A percentile compares a stretch with the other conserved stretches of the same genome.
Evolutionary conservation across 2,113 vertebrate species (phyloP).

Genomic region (Gulo gulo): DNA sequence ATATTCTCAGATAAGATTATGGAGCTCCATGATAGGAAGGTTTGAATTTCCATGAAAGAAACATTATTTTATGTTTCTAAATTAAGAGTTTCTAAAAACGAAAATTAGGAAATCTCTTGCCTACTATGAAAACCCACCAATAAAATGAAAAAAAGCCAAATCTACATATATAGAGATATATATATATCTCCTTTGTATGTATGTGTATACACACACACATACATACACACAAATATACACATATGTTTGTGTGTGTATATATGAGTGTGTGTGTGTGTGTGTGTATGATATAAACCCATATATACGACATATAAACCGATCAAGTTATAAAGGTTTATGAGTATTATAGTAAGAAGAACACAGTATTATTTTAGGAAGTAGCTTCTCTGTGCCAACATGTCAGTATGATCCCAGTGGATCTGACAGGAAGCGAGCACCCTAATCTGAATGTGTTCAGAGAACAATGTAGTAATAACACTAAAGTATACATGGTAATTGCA

Average conservation of each 20-base stretch:
- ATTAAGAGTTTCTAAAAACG: background rate
- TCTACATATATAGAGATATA: background rate
- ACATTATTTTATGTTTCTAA: background rate
- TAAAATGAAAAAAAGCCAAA: background rate
- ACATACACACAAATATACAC: no score
- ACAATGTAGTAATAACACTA: constrained; percentile 43
- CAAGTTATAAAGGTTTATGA: background rate
- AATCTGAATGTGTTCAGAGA: constrained; percentile 11
- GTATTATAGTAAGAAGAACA: constrained; percentile 9
- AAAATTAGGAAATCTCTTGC: background rate
- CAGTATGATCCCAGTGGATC: constrained; percentile 43
- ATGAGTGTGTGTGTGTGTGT: background rate
- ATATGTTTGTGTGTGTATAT: no score
- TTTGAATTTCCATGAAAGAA: background rate
- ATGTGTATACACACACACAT: background rate
- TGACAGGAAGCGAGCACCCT: constrained; percentile 38
- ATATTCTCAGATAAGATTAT: background rate
- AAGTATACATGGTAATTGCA: constrained; percentile 48
- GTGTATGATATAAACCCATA: background rate
- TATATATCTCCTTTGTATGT: background rate
- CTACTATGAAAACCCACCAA: background rate
- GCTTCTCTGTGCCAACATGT: background rate
- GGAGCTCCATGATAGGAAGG: background rate
- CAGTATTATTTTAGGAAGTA: constrained; percentile 50
- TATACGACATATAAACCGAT: background rate